Base-by-base conservation (phyloP, 2,888 invertebrate genomes). In the Andrena bucephala region DNA sequence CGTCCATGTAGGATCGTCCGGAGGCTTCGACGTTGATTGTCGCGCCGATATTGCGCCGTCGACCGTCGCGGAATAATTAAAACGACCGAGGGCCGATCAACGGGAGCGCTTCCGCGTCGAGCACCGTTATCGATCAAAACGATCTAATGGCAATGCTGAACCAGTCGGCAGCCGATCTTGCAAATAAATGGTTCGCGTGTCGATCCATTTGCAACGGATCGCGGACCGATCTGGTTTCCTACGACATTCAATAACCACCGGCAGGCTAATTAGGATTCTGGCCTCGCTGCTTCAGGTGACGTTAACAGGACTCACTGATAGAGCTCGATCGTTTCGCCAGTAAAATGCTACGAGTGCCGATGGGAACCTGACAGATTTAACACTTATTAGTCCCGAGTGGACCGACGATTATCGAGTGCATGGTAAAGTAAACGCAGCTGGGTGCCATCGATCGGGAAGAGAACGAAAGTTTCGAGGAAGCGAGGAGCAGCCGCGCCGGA, bases 71-170 rank as follows among this genome's bases (percentile, higher is more conserved):
- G 65, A 85, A 74, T 68, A 76, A 85, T 83, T 83, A 77, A 73
- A 60, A 83, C 36, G 29, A 24, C n/a, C 71, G 71, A 33, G 52
- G 50, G 50, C 69, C 76, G 76, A 54, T 36, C 76, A 91, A 90
- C 90, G 87, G 90, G 87, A 87, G 87, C 88, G 84, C 88, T 90
- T 89, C 91, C 90, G 91, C 85, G 85, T 81, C 82, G 78, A 86
- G 85, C 87, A 89, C 91, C 91, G 90, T 91, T 90, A 92, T 83
- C 87, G 79, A 82, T 86, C 83, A 84, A 89, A 91, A 72, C 71
- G 7, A 67, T 63, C n/a, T 67, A 66, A 77, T 52, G 16, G 67
- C 27, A 57, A 70, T 70, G 33, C 42, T 29, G 50, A 66, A 29
- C 36, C 48, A 33, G 10, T 54, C 52, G 48, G 27, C 62, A 4